phyloP scores from a whole-genome alignment of 1,140 invertebrate species.

The Conus betulinus region DNA sequence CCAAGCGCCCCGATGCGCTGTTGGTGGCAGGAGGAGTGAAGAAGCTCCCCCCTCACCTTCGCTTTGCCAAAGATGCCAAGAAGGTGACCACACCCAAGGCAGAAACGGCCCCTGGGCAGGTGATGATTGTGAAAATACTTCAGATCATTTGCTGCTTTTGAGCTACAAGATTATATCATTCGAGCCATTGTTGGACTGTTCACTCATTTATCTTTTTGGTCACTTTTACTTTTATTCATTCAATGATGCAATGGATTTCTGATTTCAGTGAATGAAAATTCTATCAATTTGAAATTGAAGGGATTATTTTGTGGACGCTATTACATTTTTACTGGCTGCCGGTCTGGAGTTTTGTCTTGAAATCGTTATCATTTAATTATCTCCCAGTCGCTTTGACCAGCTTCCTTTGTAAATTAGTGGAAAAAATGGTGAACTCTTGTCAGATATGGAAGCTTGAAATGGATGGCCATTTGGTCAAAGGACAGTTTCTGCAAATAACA shows the following conservation, averaged over 20 bases:
- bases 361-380: too few species aligned
- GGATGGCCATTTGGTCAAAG: too few species aligned
- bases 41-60: not conserved
- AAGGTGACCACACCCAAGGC: not conserved
- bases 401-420: too few species aligned
- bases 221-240: not conserved
- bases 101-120: conserved; percentile 22
- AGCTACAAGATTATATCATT: not conserved
- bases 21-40: conserved; percentile 23
- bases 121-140: not conserved
- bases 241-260: not conserved
- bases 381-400: too few species aligned
- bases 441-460: too few species aligned
- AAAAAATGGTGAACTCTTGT: too few species aligned
- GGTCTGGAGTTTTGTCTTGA: too few species aligned
- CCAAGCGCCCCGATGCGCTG: conserved; percentile 48
- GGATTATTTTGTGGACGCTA: too few species aligned
- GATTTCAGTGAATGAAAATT: too few species aligned
- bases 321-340: too few species aligned
- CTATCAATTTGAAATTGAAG: too few species aligned
- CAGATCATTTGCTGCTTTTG: not conserved
- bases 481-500: too few species aligned
- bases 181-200: not conserved
- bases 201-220: not conserved
- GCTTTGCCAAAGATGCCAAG: conserved; percentile 35